Evolutionary conservation across 2,888 invertebrate species (phyloP).

Genomic region (Pyrocoelia pectoralis): DNA sequence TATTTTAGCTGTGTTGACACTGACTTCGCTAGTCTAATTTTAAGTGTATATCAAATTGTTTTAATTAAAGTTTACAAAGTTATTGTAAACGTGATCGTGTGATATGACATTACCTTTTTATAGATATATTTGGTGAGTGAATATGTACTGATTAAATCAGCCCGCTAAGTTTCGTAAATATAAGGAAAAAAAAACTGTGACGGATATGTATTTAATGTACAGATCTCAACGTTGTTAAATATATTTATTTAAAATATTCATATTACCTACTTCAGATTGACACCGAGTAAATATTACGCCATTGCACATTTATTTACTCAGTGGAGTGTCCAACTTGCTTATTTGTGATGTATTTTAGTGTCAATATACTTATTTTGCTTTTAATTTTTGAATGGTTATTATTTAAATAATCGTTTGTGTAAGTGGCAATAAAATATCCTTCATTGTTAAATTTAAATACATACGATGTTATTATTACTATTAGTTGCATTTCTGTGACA

Average conservation of each 20-base stretch:
- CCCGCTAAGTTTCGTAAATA: conserved; percentile 19
- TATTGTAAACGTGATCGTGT: conserved; percentile 57
- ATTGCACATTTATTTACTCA: conserved; percentile 31
- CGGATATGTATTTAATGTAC: conserved; percentile 50
- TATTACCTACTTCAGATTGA: conserved; percentile 11
- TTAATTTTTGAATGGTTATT: conserved; percentile 23
- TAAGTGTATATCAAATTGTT: conserved; percentile 19
- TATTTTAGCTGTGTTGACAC: conserved; percentile 39
- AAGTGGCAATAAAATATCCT: conserved; percentile 45
- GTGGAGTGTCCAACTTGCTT: conserved; percentile 24
- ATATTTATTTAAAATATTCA: conserved; percentile 40
- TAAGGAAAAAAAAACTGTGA: conserved; percentile 23
- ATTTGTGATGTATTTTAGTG: conserved; percentile 37
- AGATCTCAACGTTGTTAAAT: conserved; percentile 48
- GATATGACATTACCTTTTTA: conserved; percentile 48
- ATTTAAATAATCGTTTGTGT: conserved; percentile 43
- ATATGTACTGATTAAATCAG: conserved; percentile 30
- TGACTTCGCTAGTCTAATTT: conserved; percentile 44
- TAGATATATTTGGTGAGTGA: conserved; percentile 8
- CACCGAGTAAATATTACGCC: conserved; percentile 16
- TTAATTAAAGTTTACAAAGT: conserved; percentile 26
- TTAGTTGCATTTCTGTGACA: conserved; percentile 25
- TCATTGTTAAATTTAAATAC: conserved; percentile 43
- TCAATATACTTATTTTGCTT: conserved; percentile 25
- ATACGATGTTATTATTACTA: conserved; percentile 16